Evolutionary conservation across 2,888 invertebrate genomes (phyloP), one percentile per base, ranked within the genome.

Genomic region (Nomada goodeniana): DNA sequence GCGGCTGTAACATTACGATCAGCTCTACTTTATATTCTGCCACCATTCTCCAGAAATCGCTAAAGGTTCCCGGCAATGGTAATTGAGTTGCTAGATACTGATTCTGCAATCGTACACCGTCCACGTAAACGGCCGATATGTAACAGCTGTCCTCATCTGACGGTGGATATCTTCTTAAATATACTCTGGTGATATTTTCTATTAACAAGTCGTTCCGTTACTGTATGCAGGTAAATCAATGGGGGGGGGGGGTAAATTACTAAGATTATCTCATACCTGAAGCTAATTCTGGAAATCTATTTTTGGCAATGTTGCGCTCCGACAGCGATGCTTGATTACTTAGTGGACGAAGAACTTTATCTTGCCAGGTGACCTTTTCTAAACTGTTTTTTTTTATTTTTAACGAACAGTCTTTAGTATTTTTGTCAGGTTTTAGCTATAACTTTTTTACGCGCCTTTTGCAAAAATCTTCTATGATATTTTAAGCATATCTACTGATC

Each of bases 31-130:
- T 90, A 50, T 92, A 90, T 73, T 94, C 94, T 2, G 91, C 87
- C 0, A 94, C 87, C 90, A 95, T 89, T 82, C 94, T 91, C 95
- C 95, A 95, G 80, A 95, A 95, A 88, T 94, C 94, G 9, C 90
- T 91, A 2, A 94, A 71, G 2, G 94, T 95, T n/a, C 91, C 89
- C 0, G 93, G 93, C 83, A 95, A 73, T 0, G 95, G 95, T 57
- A 94, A 91, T 82, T 95, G 94, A 0, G 94, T 94, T 0, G 94
- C 94, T 10, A 95, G 91, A 73, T 93, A 94, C 76, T 93, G 93
- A 74, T 92, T 92, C 50, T 92, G 90, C 84, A 91, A 92, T 77
- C 91, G 90, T 52, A 89, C 89, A 74, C 91, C 94, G 75, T 94
- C 94, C 4, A 94, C 94, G 78, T 89, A 89, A 11, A 94, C 93